Conservation (phyloP, 2,888 invertebrate genomes). For the Axea sp. region DNA sequence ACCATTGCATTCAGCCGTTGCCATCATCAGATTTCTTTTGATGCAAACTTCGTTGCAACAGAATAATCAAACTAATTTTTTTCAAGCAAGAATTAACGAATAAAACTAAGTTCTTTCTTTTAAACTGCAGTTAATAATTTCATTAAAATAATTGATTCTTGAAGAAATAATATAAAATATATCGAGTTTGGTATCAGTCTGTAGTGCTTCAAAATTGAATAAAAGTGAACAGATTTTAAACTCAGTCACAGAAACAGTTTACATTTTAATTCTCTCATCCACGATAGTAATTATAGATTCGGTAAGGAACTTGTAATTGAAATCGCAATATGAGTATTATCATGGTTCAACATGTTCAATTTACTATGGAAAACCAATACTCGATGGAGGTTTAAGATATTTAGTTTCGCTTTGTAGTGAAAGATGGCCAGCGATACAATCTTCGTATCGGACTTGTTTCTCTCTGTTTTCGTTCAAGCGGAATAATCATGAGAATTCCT, state of each 20-base stretch:
- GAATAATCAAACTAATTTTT: no score
- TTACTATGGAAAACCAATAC: conserved; percentile 6
- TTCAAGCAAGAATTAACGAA: no score
- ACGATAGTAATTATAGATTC: conserved; percentile 12
- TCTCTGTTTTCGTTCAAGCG: conserved; percentile 69
- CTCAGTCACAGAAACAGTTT: no score
- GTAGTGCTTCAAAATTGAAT: no score
- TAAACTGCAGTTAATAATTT: no score
- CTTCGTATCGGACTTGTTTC: conserved; percentile 66
- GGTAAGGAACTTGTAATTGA: conserved; percentile 30
- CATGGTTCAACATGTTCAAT: conserved; percentile 1
- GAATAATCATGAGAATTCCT: conserved; percentile 75
- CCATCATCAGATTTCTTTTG: conserved; percentile 41
- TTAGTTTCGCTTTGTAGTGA: conserved; percentile 77
- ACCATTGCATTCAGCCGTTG: conserved; percentile 61
- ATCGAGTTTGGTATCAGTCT: no score
- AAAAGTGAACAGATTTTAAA: no score
- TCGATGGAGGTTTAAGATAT: conserved; percentile 72
- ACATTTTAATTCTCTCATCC: not conserved
- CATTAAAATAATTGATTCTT: no score
- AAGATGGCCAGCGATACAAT: conserved; percentile 73
- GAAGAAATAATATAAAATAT: no score
- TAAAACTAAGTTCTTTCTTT: no score
- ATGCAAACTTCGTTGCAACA: not conserved
- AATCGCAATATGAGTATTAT: conserved; percentile 36